Percentiles rank a stretch among this genome's conserved stretches.
Conservation (phyloP, 2,888 invertebrate genomes). For the Clitarchus hookeri region DNA sequence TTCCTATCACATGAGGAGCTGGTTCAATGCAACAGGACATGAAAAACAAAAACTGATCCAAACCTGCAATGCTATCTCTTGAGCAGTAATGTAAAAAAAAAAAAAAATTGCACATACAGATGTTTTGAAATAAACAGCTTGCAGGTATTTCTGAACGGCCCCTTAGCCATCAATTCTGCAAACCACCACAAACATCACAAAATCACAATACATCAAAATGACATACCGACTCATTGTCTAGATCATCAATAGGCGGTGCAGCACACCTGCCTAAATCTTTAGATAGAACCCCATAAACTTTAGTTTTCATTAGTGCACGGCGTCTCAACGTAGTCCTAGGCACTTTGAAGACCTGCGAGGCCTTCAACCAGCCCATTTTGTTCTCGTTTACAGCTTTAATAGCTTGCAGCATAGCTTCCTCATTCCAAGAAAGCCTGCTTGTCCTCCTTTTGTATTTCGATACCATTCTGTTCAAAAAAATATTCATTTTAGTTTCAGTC, state of each 20-base stretch:
- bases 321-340: constrained; percentile 19
- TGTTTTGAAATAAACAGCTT: background rate
- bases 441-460: constrained; percentile 21
- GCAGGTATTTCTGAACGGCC: background rate
- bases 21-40: constrained; percentile 9
- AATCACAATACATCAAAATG: constrained; percentile 3
- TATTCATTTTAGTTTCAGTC: background rate
- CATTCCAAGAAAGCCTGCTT: constrained; percentile 11
- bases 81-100: background rate
- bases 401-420: constrained; percentile 22
- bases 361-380: constrained; percentile 26
- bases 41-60: background rate
- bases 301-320: background rate
- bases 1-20: background rate
- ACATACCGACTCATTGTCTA: constrained; percentile 21
- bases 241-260: background rate
- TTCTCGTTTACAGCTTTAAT: constrained; percentile 25
- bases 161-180: background rate
- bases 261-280: background rate
- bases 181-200: background rate
- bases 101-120: background rate
- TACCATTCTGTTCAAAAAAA: constrained; percentile 21
- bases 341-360: constrained; percentile 21
- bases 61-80: background rate
- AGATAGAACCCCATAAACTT: background rate